These are phyloP conservation scores for Tiliacea citrago DNA, from an alignment of 2,888 invertebrate species.

Conservation along the genomic window DNA sequence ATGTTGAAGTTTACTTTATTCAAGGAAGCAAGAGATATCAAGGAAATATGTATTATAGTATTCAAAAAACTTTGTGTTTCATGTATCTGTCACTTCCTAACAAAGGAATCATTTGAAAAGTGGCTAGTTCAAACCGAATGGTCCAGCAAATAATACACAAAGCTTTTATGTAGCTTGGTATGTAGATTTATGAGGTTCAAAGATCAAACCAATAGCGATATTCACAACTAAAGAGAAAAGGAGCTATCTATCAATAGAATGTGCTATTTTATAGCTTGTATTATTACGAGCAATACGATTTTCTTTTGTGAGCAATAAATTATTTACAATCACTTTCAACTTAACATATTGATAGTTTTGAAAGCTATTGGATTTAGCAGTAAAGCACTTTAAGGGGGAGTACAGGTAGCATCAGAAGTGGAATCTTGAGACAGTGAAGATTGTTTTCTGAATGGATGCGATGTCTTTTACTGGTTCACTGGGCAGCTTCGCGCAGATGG, in stretches of 20 bases:
- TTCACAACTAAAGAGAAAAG: slow-evolving; percentile 38
- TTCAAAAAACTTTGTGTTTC: not conserved
- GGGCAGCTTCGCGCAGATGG: slow-evolving; percentile 33
- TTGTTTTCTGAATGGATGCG: slow-evolving; percentile 42
- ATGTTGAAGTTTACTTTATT: not conserved
- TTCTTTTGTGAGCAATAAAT: slow-evolving; percentile 65
- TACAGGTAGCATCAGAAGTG: slow-evolving; percentile 55
- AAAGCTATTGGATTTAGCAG: slow-evolving; percentile 52
- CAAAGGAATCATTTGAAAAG: slow-evolving; percentile 17
- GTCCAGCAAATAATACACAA: slow-evolving; percentile 26
- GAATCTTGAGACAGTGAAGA: slow-evolving; percentile 22
- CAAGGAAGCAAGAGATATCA: not conserved
- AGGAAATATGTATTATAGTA: not conserved
- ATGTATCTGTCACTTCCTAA: slow-evolving; percentile 5
- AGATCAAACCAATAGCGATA: slow-evolving; percentile 50
- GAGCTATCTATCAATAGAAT: slow-evolving; percentile 42
- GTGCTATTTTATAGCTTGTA: slow-evolving; percentile 45
- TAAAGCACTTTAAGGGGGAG: slow-evolving; percentile 54
- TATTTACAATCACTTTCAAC: slow-evolving; percentile 65
- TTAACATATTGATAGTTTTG: slow-evolving; percentile 67
- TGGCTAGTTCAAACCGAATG: slow-evolving; percentile 14
- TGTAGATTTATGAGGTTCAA: slow-evolving; percentile 32
- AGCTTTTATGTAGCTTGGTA: slow-evolving; percentile 19
- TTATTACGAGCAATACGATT: slow-evolving; percentile 54
- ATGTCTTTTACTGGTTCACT: slow-evolving; percentile 35